These are phyloP conservation scores for Babyrousa celebensis DNA, from an alignment of 2,797 vertebrate species.

Conservation along the genomic window DNA sequence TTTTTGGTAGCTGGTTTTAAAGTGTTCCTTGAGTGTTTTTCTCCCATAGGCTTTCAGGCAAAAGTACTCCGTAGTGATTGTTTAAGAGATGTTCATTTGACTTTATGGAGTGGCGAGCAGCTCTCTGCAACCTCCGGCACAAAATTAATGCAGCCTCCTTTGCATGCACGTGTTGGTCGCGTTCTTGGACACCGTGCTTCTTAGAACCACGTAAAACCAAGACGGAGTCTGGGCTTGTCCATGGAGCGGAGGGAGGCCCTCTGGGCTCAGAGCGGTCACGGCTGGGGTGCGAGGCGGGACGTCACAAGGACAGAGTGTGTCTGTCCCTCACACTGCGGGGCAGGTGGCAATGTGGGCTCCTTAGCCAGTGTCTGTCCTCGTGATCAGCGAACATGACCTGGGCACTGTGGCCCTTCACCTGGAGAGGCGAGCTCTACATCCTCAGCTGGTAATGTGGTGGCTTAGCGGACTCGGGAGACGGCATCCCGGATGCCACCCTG, in stretches of 20 bases:
- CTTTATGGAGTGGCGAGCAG: not conserved
- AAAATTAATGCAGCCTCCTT: not conserved
- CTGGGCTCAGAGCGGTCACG: not conserved
- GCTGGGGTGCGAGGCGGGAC: fast-evolving
- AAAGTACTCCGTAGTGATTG: no score
- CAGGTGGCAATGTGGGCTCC: fast-evolving
- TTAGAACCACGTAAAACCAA: not conserved
- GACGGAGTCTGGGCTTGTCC: no score
- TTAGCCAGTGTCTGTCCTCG: fast-evolving
- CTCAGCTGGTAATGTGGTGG: fast-evolving
- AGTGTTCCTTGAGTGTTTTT: no score
- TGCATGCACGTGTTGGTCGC: fast-evolving
- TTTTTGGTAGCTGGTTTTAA: no score
- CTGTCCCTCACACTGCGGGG: fast-evolving
- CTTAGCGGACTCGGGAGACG: no score
- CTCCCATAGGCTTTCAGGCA: no score
- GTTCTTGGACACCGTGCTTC: not conserved
- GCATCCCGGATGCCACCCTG: not conserved
- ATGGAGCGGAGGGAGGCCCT: not conserved
- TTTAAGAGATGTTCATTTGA: not conserved
- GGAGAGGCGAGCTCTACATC: fast-evolving
- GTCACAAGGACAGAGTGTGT: not conserved
- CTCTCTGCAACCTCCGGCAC: not conserved
- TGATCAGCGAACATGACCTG: not conserved
- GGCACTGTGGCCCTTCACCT: not conserved